These are phyloP conservation scores for Campoplex nolae DNA, from an alignment of 2,888 invertebrate species.

Conservation along the genomic window DNA sequence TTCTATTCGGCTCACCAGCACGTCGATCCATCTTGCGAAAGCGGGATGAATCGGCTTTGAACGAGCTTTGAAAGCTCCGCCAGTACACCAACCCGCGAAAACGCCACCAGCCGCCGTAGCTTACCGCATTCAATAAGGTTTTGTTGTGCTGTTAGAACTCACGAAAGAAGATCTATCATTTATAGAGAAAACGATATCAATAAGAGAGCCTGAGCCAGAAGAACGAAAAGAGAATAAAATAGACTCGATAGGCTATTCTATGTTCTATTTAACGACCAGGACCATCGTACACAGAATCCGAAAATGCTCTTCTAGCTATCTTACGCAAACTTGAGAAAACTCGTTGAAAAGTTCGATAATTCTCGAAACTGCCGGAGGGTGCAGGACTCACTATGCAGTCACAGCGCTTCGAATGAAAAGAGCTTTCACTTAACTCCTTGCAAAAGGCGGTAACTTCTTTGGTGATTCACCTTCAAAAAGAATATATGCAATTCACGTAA, in stretches of 20 bases:
- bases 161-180: conserved; percentile 61
- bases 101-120: conserved; percentile 39
- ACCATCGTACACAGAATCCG: conserved; percentile 32
- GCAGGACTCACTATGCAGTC: conserved; percentile 23
- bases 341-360: conserved; percentile 66
- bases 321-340: conserved; percentile 51
- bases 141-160: conserved; percentile 45
- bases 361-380: conserved; percentile 60
- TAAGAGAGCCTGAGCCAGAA: not conserved
- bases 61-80: conserved; percentile 65
- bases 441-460: conserved; percentile 13
- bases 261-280: conserved; percentile 60
- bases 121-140: conserved; percentile 59
- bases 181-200: conserved; percentile 41
- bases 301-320: conserved; percentile 50
- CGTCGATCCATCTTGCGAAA: conserved; percentile 71
- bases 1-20: conserved; percentile 51
- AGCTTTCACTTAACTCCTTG: conserved; percentile 55
- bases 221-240: not conserved
- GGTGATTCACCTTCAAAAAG: conserved; percentile 30
- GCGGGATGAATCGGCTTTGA: conserved; percentile 70
- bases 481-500: conserved; percentile 52
- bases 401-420: conserved; percentile 52
- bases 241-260: conserved; percentile 51
- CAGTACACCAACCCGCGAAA: conserved; percentile 35